A percentile compares a stretch with the other conserved stretches of the same genome.
Evolutionary conservation across 2,113 vertebrate species (phyloP).

Genomic region (Colossoma macropomum): DNA sequence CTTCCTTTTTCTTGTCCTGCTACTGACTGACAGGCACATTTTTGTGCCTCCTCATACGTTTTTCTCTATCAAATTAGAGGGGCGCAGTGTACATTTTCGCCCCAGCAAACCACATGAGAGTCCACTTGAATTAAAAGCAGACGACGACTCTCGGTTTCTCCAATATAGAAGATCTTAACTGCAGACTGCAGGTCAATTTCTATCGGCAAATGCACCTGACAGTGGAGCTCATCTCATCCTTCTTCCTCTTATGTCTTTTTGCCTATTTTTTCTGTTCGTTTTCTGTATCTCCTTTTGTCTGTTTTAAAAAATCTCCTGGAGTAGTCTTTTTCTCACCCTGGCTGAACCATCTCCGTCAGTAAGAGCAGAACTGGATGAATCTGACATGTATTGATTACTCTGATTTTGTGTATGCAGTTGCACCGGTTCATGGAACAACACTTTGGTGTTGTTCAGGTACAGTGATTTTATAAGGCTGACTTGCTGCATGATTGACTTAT

Average conservation of each 20-base stretch:
- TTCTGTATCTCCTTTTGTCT: not conserved
- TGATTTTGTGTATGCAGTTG: not conserved
- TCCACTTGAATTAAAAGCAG: constrained; percentile 63
- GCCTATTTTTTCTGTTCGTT: not conserved
- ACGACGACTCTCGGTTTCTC: constrained; percentile 50
- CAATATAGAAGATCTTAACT: constrained; percentile 58
- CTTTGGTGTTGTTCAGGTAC: not conserved
- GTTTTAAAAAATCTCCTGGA: not conserved
- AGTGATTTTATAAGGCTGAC: not conserved
- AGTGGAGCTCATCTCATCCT: constrained; percentile 48
- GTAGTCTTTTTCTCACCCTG: not conserved
- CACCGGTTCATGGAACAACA: not conserved
- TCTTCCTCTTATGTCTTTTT: constrained; percentile 12
- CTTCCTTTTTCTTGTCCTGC: not conserved
- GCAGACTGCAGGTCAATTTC: constrained; percentile 62
- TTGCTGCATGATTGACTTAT: not conserved
- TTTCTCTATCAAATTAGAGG: constrained; percentile 58
- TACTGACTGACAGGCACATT: constrained; percentile 61
- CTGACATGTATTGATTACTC: constrained; percentile 5
- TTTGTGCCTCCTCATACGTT: constrained; percentile 48
- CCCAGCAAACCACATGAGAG: constrained; percentile 57
- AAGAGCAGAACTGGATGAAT: not conserved
- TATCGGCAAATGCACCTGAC: constrained; percentile 58
- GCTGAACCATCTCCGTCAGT: not conserved
- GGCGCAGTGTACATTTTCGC: constrained; percentile 55